phyloP scores from a whole-genome alignment of 2,888 invertebrate species.

The Notodonta ziczac region DNA sequence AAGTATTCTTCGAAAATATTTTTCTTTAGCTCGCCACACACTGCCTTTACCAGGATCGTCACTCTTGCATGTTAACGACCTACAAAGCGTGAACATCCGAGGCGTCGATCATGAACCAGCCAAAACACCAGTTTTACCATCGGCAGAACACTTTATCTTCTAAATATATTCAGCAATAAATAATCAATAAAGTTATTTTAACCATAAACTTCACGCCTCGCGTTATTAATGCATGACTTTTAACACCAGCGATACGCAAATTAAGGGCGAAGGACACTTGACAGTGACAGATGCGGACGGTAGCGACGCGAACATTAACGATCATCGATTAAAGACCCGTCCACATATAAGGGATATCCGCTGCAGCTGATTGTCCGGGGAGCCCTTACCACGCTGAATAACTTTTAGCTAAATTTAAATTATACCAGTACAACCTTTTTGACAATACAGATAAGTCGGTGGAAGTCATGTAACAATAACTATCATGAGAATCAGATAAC shows the following conservation, averaged over 20 bases:
- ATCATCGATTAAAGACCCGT: neutral
- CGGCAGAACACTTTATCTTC: neutral
- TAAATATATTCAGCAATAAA: neutral
- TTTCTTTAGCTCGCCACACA: neutral
- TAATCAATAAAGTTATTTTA: neutral
- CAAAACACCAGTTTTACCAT: neutral
- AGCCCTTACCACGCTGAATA: too few relatives aligned
- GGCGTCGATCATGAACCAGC: neutral
- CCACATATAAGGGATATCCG: neutral
- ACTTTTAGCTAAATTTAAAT: too few relatives aligned
- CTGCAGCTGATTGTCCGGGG: neutral
- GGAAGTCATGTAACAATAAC: too few relatives aligned
- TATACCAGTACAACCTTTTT: too few relatives aligned
- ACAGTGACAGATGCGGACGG: conserved; percentile 11
- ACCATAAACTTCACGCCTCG: conserved; percentile 1
- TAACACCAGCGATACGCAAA: conserved; percentile 1
- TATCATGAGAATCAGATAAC: too few relatives aligned
- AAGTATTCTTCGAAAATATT: too few relatives aligned
- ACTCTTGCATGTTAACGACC: too few relatives aligned
- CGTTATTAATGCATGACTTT: neutral
- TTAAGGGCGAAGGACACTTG: conserved; percentile 8
- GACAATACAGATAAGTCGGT: too few relatives aligned
- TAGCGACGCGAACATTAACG: neutral
- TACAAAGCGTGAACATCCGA: too few relatives aligned
- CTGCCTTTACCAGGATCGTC: too few relatives aligned